Evolutionary conservation across 2,888 invertebrate species (phyloP).

Genomic region (Gerris lacustris): DNA sequence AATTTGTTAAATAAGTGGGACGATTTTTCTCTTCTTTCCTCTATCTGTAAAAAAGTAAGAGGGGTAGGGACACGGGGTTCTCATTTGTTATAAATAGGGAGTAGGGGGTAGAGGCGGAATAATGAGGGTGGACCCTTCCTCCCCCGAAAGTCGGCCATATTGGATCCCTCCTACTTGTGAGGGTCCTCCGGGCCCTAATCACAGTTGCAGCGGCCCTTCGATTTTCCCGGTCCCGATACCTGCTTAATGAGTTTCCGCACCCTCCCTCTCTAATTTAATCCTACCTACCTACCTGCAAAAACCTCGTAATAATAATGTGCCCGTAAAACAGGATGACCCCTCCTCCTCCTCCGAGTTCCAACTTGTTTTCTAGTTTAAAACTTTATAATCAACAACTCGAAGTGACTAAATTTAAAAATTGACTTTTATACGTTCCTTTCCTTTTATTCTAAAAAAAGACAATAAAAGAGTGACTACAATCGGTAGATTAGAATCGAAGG

Average conservation of each 20-base stretch:
- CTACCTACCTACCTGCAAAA: not conserved
- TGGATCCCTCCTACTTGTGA: not conserved
- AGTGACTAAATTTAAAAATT: not conserved
- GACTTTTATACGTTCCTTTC: not conserved
- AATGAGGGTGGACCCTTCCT: not conserved
- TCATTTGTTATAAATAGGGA: constrained; percentile 5
- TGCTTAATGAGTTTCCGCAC: not conserved
- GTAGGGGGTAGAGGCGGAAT: not conserved
- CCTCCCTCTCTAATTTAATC: not conserved
- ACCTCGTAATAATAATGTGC: not conserved
- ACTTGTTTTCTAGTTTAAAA: not conserved
- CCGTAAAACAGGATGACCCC: too few species aligned
- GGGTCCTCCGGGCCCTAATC: constrained; percentile 3
- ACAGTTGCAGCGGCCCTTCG: not conserved
- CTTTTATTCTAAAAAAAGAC: constrained; percentile 1
- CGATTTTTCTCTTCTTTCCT: not conserved
- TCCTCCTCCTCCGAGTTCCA: too few species aligned
- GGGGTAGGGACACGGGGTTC: not conserved
- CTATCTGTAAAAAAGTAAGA: constrained; percentile 1
- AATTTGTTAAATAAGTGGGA: constrained; percentile 1
- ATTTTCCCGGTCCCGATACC: not conserved
- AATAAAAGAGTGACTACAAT: not conserved
- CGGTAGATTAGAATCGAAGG: not conserved
- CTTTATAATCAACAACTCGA: not conserved
- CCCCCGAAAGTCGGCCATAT: not conserved